Base-by-base conservation (phyloP, 1,140 invertebrate species). In the Paracyclopina nana region DNA sequence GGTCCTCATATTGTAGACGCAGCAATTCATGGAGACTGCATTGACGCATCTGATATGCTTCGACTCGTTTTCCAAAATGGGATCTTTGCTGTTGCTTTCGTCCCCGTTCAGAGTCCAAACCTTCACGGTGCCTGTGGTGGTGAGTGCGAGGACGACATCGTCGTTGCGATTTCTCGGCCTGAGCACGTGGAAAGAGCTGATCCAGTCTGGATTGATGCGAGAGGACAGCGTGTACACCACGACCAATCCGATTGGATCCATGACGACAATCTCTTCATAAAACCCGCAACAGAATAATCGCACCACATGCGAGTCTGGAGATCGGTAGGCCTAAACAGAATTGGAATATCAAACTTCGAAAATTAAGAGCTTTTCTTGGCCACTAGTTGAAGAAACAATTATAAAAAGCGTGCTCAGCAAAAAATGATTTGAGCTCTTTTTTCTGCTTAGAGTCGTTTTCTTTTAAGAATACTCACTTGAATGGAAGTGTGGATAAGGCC, bases 191-290 rank as follows among this genome's bases (percentile, higher is more conserved):
- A 96, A 73, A 44, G 92, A 85, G 60, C 83, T 88, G 56, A 98
- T 91, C 92, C 94, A 99, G 60, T 99, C 92, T 0, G 92, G 88
- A 63, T 90, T 88, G 29, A 95, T 82, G 62, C 85, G 78, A 0
- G 91, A 96, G 56, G 81, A 82, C n/a, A 99, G 67, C 9, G 75
- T 78, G 63, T 90, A 92, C 1, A 94, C 64, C 16, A 95, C 77
- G 67, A 95, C 88, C 55, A 99, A 69, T 56, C 84, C 94, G 57
- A 88, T 82, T 0, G 90, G 86, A 67, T 99, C 86, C 74, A 98
- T 88, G 18, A 97, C 80, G 54, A 94, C 71, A 55, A 98, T 87
- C 65, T 99, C 94, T 20, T 91, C 81, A 66, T 99, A 99, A 62
- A 95, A 95, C 8, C 90, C 90, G 63, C 85, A 88, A 64, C 87